Percentiles rank a stretch among this genome's conserved stretches.
phyloP scores from a whole-genome alignment of 2,113 vertebrate genomes.

The Phoxinus phoxinus region DNA sequence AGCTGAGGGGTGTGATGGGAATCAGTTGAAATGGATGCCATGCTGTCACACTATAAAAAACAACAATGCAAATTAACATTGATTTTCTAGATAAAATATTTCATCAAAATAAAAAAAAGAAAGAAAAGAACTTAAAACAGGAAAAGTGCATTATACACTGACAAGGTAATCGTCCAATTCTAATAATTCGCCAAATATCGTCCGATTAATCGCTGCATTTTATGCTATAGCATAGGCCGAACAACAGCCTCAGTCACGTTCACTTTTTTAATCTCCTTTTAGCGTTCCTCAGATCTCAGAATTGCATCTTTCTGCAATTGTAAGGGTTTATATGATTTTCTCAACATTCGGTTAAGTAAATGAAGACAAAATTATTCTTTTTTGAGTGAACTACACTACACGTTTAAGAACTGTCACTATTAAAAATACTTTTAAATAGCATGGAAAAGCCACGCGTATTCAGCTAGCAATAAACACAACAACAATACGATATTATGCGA shows the following conservation, averaged over 20 bases:
- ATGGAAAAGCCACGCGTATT: background rate
- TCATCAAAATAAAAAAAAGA: background rate
- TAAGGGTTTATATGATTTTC: background rate
- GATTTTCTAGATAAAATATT: background rate
- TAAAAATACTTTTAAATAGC: background rate
- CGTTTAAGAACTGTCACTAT: background rate
- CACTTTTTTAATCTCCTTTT: background rate
- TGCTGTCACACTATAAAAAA: background rate
- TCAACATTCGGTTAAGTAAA: background rate
- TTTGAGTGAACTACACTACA: background rate
- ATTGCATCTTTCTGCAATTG: background rate
- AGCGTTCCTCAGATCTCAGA: background rate
- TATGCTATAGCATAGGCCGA: background rate
- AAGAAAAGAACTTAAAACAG: background rate
- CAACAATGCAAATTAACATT: background rate
- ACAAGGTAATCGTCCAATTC: background rate
- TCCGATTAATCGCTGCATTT: background rate
- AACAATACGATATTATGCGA: background rate
- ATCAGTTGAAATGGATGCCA: conserved; percentile 35
- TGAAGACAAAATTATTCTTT: background rate
- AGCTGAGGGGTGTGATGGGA: conserved; percentile 59
- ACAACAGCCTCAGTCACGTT: background rate
- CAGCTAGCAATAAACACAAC: background rate
- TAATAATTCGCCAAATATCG: background rate
- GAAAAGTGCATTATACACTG: background rate